phyloP scores from a whole-genome alignment of 2,797 vertebrate species.

The Macroramphosus scolopax region DNA sequence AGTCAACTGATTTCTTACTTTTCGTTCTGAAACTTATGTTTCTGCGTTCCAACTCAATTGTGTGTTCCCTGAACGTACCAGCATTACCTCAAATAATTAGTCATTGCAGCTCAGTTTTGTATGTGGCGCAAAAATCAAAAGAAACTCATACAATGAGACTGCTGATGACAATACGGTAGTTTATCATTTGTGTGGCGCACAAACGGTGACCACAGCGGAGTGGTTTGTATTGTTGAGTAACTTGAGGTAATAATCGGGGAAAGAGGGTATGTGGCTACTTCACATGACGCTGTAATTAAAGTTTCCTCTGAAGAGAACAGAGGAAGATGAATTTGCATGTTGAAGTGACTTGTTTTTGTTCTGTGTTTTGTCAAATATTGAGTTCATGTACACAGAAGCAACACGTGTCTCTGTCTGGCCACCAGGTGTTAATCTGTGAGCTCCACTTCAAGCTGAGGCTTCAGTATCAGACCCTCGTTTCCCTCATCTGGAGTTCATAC shows the following conservation, averaged over 20 bases:
- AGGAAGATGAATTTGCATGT: background rate
- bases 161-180: background rate
- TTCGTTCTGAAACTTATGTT: background rate
- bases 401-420: background rate
- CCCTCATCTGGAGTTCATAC: background rate
- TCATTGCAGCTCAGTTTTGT: too few species aligned
- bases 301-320: background rate
- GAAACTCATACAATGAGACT: constrained; percentile 32
- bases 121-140: constrained; percentile 27
- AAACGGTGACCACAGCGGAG: too few species aligned
- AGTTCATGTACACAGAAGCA: background rate
- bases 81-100: constrained; percentile 4
- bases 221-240: too few species aligned
- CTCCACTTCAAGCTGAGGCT: constrained; percentile 3
- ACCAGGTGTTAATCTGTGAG: background rate
- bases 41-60: background rate
- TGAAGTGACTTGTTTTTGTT: too few species aligned
- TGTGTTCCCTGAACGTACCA: constrained; percentile 4
- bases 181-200: constrained; percentile 27
- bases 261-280: constrained; percentile 1
- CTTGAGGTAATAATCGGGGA: constrained; percentile 16
- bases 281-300: background rate
- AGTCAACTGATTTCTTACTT: background rate
- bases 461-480: too few species aligned
- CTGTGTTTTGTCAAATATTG: too few species aligned